A percentile compares a stretch with the other conserved stretches of the same genome.
Conservation (phyloP, 2,888 invertebrate genomes). For the Watsonalla cultraria region DNA sequence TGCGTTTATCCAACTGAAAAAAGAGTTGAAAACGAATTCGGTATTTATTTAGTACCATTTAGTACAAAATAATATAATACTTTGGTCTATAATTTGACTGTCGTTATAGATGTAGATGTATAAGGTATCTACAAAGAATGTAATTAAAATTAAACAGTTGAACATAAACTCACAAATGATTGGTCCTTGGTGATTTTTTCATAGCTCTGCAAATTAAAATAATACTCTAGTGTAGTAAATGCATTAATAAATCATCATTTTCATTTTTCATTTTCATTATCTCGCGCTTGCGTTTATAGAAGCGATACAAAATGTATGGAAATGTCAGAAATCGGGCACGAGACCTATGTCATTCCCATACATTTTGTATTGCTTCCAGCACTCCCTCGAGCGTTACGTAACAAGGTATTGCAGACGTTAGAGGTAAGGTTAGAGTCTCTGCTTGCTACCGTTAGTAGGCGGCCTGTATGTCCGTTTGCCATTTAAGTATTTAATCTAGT, state of each 20-base stretch:
- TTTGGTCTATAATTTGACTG: too few relatives aligned
- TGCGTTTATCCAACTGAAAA: slow-evolving; percentile 50
- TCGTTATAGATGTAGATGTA: too few relatives aligned
- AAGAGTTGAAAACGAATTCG: background rate
- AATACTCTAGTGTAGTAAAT: background rate
- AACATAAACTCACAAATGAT: slow-evolving; percentile 43
- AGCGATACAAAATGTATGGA: background rate
- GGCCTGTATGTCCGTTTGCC: background rate
- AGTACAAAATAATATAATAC: too few relatives aligned
- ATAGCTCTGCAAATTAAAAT: slow-evolving; percentile 48
- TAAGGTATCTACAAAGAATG: too few relatives aligned
- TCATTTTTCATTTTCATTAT: too few relatives aligned
- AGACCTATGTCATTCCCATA: background rate
- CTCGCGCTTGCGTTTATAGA: too few relatives aligned
- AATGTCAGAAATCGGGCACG: background rate
- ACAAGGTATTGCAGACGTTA: too few relatives aligned
- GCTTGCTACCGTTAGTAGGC: background rate
- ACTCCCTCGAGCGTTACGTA: too few relatives aligned
- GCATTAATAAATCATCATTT: too few relatives aligned
- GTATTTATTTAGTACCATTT: too few relatives aligned
- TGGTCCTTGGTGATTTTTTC: slow-evolving; percentile 37
- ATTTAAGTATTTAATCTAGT: too few relatives aligned
- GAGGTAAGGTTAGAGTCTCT: background rate
- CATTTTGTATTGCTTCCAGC: too few relatives aligned
- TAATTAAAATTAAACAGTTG: slow-evolving; percentile 4